These are phyloP conservation scores for Aethes cnicana DNA, from an alignment of 2,888 invertebrate genomes.

Conservation along the genomic window DNA sequence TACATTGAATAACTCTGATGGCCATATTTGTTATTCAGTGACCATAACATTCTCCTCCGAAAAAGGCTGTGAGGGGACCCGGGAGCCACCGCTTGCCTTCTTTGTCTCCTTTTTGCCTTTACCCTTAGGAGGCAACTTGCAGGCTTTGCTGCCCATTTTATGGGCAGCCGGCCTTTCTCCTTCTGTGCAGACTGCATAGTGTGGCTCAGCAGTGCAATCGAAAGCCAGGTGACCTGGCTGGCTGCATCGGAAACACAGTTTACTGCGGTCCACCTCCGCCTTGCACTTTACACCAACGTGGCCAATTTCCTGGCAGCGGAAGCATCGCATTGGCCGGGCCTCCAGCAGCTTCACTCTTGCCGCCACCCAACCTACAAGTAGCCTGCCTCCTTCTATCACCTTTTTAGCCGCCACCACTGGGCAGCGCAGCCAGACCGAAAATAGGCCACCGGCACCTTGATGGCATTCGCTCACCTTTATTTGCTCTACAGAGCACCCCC, in stretches of 20 bases:
- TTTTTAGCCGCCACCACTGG: conserved; percentile 6
- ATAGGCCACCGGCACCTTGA: not conserved
- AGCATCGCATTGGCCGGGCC: not conserved
- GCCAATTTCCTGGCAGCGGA: conserved; percentile 1
- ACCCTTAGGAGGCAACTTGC: not conserved
- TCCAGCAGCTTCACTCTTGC: not conserved
- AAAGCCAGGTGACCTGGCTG: conserved; percentile 5
- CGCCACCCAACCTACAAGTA: conserved; percentile 6
- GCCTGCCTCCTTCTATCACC: not conserved
- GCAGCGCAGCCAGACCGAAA: conserved; percentile 3
- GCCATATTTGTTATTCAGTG: not conserved
- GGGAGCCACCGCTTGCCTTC: no score
- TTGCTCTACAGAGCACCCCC: not conserved
- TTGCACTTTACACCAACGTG: not conserved
- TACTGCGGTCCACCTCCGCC: conserved; percentile 19
- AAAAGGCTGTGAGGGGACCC: not conserved
- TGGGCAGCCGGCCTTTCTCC: not conserved
- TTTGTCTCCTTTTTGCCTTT: no score
- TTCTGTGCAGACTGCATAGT: no score
- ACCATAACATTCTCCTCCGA: not conserved
- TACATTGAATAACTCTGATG: conserved; percentile 21
- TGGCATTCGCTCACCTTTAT: not conserved
- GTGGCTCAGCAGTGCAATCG: not conserved
- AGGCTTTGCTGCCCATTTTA: not conserved
- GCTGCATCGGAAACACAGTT: conserved; percentile 24